phyloP scores from a whole-genome alignment of 2,797 vertebrate genomes.

The Carcharodon carcharias region DNA sequence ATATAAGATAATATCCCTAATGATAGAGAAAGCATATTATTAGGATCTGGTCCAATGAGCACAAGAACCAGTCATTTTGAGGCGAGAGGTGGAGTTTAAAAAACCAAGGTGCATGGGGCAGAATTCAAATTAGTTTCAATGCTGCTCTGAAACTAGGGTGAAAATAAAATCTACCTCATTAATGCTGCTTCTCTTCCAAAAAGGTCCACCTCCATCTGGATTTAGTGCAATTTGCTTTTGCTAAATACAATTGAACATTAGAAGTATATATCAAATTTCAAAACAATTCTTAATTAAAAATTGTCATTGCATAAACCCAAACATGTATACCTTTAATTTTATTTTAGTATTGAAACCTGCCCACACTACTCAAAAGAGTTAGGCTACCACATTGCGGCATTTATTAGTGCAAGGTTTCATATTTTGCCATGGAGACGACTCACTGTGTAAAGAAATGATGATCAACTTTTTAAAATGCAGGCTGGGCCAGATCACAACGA shows the following conservation, averaged over 20 bases:
- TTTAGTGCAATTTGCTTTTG: background rate
- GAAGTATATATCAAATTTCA: background rate
- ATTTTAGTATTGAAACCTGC: background rate
- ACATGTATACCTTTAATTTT: background rate
- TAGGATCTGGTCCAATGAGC: background rate
- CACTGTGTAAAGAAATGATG: background rate
- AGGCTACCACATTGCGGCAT: conserved; percentile 19
- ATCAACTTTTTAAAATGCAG: background rate
- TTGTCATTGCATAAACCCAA: background rate
- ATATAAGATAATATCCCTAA: background rate
- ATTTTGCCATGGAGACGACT: background rate
- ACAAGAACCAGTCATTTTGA: background rate
- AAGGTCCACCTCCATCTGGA: background rate
- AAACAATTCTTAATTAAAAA: background rate
- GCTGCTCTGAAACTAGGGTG: background rate
- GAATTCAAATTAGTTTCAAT: background rate
- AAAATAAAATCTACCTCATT: background rate
- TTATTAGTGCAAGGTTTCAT: background rate
- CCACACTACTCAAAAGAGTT: background rate
- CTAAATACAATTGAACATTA: background rate
- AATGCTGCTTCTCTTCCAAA: background rate
- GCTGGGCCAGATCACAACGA: background rate
- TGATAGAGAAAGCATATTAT: background rate
- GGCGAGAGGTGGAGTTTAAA: background rate
- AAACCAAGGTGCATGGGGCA: background rate